Base-by-base conservation (phyloP, 2,888 invertebrate species). In the Leptopilina syphax region DNA sequence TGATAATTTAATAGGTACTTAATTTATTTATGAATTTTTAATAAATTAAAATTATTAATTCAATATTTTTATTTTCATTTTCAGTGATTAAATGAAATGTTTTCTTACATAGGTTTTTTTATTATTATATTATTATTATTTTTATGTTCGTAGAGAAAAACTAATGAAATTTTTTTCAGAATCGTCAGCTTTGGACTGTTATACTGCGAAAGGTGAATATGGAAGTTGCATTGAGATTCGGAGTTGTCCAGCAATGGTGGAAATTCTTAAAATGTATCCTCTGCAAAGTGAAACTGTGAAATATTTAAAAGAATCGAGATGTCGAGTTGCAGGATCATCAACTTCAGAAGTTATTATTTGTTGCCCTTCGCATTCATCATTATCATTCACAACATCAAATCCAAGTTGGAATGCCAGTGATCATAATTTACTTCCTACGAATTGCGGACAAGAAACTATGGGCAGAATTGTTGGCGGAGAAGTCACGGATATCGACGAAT, bases 391-490 rank as follows among this genome's bases (percentile, higher is more conserved):
- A 50, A 12, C 10, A 24, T 18, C 10, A 41, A n/a, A n/a, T 47
- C 7, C 78, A 41, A 78, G 80, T 34, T 34, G 81, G 10, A 65
- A 60, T 76, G n/a, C 78, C 5, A 44, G 82, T 65, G 83, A 79
- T n/a, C 84, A 88, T 80, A 85, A 87, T 4, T 73, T 88, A 3
- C 80, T 92, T 12, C 89, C 91, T 0, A 44, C 63, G 0, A 83
- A 87, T 0, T 92, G 92, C 63, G 91, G 92, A 1, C 79, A 81
- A 6, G 89, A 90, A 76, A 77, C 90, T 54, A 84, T 86, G 0
- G 85, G 86, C 68, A 91, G 93, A 73, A 93, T 94, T 41, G 85
- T 93, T 24, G 93, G 93, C 1, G 94, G 94, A 0, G 90, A 92
- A 68, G 88, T 89, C 63, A 92, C 93, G 1, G 91, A 90, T 0